Evolutionary conservation across 2,113 vertebrate species (phyloP).

Genomic region (Nothobranchius kuhntae): DNA sequence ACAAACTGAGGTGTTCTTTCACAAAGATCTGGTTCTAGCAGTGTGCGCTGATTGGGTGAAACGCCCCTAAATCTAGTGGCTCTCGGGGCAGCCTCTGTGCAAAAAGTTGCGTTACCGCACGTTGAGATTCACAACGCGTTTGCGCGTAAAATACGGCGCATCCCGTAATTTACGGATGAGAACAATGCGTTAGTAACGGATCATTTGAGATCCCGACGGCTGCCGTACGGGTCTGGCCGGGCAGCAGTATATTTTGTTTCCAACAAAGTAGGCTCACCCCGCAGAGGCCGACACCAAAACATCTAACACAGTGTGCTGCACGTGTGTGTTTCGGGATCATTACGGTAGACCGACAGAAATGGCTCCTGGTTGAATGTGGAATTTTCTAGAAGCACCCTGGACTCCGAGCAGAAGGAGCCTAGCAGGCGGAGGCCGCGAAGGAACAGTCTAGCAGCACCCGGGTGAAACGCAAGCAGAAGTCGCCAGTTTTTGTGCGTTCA

Average conservation of each 20-base stretch:
- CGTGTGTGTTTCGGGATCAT: not conserved
- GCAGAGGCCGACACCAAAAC: constrained; percentile 14
- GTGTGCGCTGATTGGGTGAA: too few relatives aligned
- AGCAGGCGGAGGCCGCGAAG: constrained; percentile 65
- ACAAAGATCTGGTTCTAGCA: too few relatives aligned
- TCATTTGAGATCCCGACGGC: too few relatives aligned
- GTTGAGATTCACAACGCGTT: too few relatives aligned
- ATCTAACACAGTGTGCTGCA: not conserved
- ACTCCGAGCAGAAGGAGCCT: constrained; percentile 34
- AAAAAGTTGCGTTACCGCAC: too few relatives aligned
- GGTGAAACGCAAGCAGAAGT: constrained; percentile 33
- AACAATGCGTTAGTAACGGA: too few relatives aligned
- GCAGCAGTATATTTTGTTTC: constrained; percentile 57
- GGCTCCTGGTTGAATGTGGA: constrained; percentile 74
- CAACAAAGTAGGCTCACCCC: constrained; percentile 49
- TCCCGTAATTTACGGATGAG: too few relatives aligned
- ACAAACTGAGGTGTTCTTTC: too few relatives aligned
- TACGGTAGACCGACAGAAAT: constrained; percentile 39
- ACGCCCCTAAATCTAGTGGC: too few relatives aligned
- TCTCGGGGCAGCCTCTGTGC: too few relatives aligned
- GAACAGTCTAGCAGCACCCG: constrained; percentile 58
- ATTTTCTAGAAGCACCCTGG: constrained; percentile 65
- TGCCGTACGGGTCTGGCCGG: constrained; percentile 32
- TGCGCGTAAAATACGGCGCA: too few relatives aligned
- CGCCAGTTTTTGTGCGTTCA: constrained; percentile 52